Base-by-base conservation (phyloP, 2,888 invertebrate genomes). In the Biston stratarius region DNA sequence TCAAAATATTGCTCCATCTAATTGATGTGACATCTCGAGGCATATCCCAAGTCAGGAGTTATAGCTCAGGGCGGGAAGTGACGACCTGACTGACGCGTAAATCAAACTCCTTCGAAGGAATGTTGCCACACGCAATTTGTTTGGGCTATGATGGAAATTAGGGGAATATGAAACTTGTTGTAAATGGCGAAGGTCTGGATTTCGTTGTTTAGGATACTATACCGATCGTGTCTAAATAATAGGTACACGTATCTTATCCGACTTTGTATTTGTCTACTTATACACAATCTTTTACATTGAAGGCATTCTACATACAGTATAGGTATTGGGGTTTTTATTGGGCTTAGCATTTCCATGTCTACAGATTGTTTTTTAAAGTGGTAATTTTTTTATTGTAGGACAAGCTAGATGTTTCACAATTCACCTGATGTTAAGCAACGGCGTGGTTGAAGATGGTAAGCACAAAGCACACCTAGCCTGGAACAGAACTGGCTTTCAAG, bases 11-110 rank as follows among this genome's bases (percentile, higher is more conserved):
- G 45, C 44, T 56, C 44, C 44, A 45, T 34, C 45, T 79, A 79
- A 79, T 78, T 77, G 79, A 77, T 77, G 77, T 42, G 34, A 67
- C 72, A 72, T 74, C 75, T 70, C 57, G 72, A 61, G 33, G 45
- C 51, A 55, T 79, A 77, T 75, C 72, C 47, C 62, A 70, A 73
- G 72, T 69, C 77, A 76, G 76, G 80, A 90, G 83, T 85, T 87
- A 91, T 89, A 86, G 86, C 79, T 76, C 67, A 72, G 83, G 87
- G 88, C 88, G 91, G 92, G 91, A 92, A 89, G 90, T 89, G 91
- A 81, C 85, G 91, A 91, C 90, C 91, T 82, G 82, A 74, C 73
- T 80, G 74, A 73, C 73, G 74, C 77, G 85, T 92, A 90, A 90
- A 92, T 92, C 91, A 91, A 82, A 83, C 80, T 69, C 70, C 70